phyloP scores from a whole-genome alignment of 2,113 vertebrate genomes.

The Tor tambroides region DNA sequence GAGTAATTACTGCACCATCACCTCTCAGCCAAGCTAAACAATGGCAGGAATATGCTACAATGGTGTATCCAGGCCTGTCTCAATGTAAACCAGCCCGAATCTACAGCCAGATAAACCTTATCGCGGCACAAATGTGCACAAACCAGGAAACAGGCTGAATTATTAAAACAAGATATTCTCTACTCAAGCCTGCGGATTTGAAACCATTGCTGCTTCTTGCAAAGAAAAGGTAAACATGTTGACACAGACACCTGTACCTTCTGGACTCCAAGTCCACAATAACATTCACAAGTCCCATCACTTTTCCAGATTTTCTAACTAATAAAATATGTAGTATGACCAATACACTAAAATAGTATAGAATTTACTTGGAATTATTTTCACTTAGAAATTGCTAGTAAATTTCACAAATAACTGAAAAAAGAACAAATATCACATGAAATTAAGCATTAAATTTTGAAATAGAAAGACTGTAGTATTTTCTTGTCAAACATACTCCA shows the following conservation, averaged over 20 bases:
- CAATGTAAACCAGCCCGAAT: slow-evolving; percentile 34
- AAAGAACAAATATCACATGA: too few relatives aligned
- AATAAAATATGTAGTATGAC: too few relatives aligned
- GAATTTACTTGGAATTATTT: too few relatives aligned
- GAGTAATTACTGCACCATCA: slow-evolving; percentile 46
- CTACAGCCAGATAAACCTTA: slow-evolving; percentile 57
- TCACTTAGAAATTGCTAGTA: too few relatives aligned
- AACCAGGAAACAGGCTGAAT: slow-evolving; percentile 52
- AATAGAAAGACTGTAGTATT: too few relatives aligned
- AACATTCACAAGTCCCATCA: neutral
- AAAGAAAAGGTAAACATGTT: slow-evolving; percentile 31
- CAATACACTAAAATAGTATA: too few relatives aligned
- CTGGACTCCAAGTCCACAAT: neutral
- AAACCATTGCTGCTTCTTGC: slow-evolving; percentile 4
- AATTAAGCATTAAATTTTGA: too few relatives aligned
- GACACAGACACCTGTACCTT: neutral
- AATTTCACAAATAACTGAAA: too few relatives aligned
- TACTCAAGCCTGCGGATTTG: neutral
- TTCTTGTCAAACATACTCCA: too few relatives aligned
- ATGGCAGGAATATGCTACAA: slow-evolving; percentile 63
- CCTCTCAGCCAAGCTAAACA: slow-evolving; percentile 59
- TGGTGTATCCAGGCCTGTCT: slow-evolving; percentile 50
- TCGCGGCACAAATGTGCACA: slow-evolving; percentile 38
- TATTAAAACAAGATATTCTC: slow-evolving; percentile 55
- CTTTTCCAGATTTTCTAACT: neutral